phyloP scores from a whole-genome alignment of 1,140 invertebrate species.

The Steinernema feltiae region DNA sequence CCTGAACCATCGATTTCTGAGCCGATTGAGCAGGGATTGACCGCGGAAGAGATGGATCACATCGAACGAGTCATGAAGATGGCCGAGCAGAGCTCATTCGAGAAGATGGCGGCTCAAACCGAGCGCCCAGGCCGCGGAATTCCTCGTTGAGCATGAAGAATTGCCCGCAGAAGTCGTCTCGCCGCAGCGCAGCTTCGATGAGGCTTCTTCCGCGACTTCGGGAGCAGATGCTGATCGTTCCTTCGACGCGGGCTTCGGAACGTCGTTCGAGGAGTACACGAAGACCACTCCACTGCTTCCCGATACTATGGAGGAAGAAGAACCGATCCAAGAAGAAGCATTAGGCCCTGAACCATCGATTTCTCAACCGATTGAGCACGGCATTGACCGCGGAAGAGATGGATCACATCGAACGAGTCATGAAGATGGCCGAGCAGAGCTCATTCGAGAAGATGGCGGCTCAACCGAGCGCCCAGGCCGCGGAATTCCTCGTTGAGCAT shows the following conservation, averaged over 20 bases:
- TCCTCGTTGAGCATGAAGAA: not conserved
- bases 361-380: not conserved
- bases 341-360: not conserved
- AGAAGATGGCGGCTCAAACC: not conserved
- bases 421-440: constrained; percentile 23
- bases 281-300: constrained; percentile 17
- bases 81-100: constrained; percentile 18
- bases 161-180: not conserved
- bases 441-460: constrained; percentile 17
- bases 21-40: not conserved
- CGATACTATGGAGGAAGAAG: constrained; percentile 14
- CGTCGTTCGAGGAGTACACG: not conserved
- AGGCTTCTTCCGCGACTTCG: constrained; percentile 24
- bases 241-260: constrained; percentile 15
- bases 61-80: constrained; percentile 21
- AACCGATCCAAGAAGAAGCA: not conserved
- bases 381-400: constrained; percentile 25
- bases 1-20: not conserved
- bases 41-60: constrained; percentile 25
- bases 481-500: not conserved
- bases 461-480: not conserved
- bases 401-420: constrained; percentile 26
- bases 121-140: not conserved
- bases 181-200: constrained; percentile 7
- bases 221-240: constrained; percentile 24